Evolutionary conservation across 2,888 invertebrate genomes (phyloP), one percentile per base, ranked within the genome.

Genomic region (Xanthostigma xanthostigma): DNA sequence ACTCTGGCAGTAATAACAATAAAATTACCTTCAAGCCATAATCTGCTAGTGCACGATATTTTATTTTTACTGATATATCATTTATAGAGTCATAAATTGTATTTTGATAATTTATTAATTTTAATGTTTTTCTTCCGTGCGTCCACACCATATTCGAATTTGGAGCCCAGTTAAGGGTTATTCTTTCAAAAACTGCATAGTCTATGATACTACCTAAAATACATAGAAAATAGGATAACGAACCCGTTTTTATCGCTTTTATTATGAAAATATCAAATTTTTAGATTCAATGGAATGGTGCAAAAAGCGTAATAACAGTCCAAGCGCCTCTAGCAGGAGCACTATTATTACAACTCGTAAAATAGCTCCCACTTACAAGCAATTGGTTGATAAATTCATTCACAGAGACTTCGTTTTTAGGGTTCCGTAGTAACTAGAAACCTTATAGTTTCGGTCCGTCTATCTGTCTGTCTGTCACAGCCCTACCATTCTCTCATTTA

Each of bases 81-180:
- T 73, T 69, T 39, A 80, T 62, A 39, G 68, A 63, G 47, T 68
- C 65, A 60, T 78, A 77, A 59, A 76, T 64, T 36, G 64, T 59
- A 55, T 69, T 69, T 14, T 66, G 66, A 53, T 76, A 74, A 50
- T 71, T 72, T 17, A 81, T 65, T 51, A 72, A 74, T 60, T 78
- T 78, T 55, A 82, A 69, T 14, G 75, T 72, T 62, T 76, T 73
- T 58, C 79, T 74, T 3, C 84, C 84, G 59, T 79, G 78, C 47
- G 85, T 80, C 88, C 88, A 88, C 41, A 80, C 78, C 42, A 88
- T 69, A 59, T 76, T 76, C 10, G 78, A 76, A 48, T 78, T 74
- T 11, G 85, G 78, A 9, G 87, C 85, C 84, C 88, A 88, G 60
- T 82, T 78, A 56, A 90, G 68, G 17, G 88, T 84, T 58, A 88